Evolutionary conservation across 2,888 invertebrate species (phyloP), one percentile per base, ranked within the genome.

Genomic region (Furcula furcula): DNA sequence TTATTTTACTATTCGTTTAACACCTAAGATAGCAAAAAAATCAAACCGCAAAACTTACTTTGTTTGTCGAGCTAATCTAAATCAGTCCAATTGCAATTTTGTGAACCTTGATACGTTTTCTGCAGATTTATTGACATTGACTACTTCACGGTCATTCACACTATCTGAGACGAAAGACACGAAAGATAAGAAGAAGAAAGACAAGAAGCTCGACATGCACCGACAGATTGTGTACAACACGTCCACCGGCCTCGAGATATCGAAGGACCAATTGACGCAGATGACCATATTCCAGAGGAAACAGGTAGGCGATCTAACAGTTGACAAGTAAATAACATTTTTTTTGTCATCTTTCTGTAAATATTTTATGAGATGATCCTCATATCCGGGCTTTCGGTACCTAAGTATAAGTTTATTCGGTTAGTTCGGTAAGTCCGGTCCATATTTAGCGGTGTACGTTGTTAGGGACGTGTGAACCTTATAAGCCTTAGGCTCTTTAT

Each of bases 201-300:
- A 82, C 11, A 81, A 75, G 46, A 84, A 78, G 39, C 44, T 62
- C 34, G 81, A 83, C 34, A 71, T 81, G 42, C 79, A 82, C 36
- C 73, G 81, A 4, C 87, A 90, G 48, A 82, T 91, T 11, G 78
- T 90, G 1, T 91, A 91, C 68, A 89, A 89, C 46, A 90, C 91
- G 0, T 89, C 91, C 12, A 90, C 86, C 19, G 92, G 91, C 0
- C 74, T 91, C 3, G 91, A 92, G 38, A 76, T 93, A 18, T 91
- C 93, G 0, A 91, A 91, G 51, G 91, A 92, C 25, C 90, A 94
- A 31, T 81, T 95, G 4, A 90, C 93, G 35, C 92, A 91, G 31
- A 91, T 95, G 78, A 92, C 93, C 7, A 84, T 94, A 46, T 96
- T 97, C 76, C 93, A 94, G 46, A 91, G 90, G 45, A 96, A 95